Evolutionary conservation across 2,113 vertebrate genomes (phyloP).

Genomic region (Rattus rattus): DNA sequence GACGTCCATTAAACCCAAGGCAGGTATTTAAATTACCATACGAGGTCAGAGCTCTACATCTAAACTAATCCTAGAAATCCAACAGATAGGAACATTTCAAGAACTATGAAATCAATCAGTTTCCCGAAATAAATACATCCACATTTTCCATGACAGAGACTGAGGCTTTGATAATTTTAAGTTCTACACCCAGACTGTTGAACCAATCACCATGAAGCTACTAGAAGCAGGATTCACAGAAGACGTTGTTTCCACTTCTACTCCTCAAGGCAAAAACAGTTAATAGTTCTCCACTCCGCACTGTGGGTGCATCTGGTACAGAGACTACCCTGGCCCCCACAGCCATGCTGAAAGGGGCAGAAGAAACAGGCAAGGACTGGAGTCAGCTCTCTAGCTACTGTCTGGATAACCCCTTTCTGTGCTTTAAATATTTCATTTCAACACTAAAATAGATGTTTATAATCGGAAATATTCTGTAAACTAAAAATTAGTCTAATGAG

Average conservation of each 20-base stretch:
- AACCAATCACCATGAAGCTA: neutral
- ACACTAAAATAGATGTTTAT: neutral
- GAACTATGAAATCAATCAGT: constrained; percentile 2
- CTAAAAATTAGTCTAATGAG: constrained; percentile 25
- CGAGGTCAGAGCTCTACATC: neutral
- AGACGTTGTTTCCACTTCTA: neutral
- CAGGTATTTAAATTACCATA: neutral
- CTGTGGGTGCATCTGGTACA: neutral
- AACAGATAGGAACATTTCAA: neutral
- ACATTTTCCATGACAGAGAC: neutral
- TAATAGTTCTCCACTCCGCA: neutral
- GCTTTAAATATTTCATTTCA: constrained; percentile 11
- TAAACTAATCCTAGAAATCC: constrained; percentile 32
- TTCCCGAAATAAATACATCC: neutral
- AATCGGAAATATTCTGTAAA: neutral
- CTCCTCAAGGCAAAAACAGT: neutral
- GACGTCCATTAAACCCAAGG: constrained; percentile 22
- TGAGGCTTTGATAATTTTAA: neutral
- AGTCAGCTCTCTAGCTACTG: neutral
- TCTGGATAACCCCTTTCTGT: neutral
- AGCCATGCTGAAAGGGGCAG: neutral
- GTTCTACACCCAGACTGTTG: no score
- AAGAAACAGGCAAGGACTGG: neutral
- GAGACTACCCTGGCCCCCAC: no score
- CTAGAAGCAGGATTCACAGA: neutral